phyloP scores from a whole-genome alignment of 2,888 invertebrate genomes.

The Drosophila meridiana region DNA sequence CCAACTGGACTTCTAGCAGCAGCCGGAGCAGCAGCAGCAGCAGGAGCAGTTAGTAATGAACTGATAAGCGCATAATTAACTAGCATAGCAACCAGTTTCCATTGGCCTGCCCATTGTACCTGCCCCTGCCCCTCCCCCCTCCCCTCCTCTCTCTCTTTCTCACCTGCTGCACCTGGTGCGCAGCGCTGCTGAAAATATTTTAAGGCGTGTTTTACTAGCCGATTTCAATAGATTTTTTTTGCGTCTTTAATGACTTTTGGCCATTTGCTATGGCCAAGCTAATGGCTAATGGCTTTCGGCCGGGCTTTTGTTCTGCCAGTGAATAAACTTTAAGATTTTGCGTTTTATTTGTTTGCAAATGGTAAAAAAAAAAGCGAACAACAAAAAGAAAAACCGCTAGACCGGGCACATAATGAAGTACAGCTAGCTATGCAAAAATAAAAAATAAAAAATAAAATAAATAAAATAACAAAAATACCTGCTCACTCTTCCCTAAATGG shows the following conservation, averaged over 20 bases:
- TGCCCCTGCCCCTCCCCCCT: background rate
- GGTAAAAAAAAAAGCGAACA: constrained; percentile 13
- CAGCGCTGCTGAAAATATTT: constrained; percentile 48
- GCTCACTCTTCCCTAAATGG: constrained; percentile 32
- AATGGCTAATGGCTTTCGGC: constrained; percentile 68
- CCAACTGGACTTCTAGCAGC: constrained; percentile 8
- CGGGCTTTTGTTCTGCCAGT: constrained; percentile 66
- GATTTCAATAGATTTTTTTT: constrained; percentile 72
- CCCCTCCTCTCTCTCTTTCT: background rate
- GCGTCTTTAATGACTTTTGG: constrained; percentile 73
- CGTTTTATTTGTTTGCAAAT: constrained; percentile 25
- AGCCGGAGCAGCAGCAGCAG: background rate
- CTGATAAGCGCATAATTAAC: constrained; percentile 80
- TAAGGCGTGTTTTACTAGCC: constrained; percentile 65
- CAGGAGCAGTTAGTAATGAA: constrained; percentile 65
- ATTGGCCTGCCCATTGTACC: background rate
- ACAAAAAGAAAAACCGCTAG: constrained; percentile 38
- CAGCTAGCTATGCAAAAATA: constrained; percentile 30
- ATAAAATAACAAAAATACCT: constrained; percentile 20
- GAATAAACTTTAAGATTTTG: constrained; percentile 41
- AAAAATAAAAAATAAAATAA: background rate
- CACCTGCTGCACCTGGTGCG: constrained; percentile 30
- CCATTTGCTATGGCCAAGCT: constrained; percentile 46
- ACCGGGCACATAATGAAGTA: constrained; percentile 25
- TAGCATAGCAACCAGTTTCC: constrained; percentile 33